phyloP scores from a whole-genome alignment of 2,888 invertebrate species.

The Mactromeris polynyma region DNA sequence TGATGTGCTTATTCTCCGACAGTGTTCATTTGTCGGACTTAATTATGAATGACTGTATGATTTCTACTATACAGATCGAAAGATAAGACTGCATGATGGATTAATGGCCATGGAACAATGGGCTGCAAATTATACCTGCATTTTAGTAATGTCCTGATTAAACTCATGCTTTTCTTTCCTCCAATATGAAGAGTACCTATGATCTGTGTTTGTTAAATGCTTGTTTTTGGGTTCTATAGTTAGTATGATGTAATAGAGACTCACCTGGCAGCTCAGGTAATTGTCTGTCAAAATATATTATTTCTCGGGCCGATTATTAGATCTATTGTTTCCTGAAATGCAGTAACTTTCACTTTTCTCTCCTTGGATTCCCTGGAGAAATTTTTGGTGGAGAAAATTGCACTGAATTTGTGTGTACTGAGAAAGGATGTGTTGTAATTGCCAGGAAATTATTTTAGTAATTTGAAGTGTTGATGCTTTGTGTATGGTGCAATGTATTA shows the following conservation, averaged over 20 bases:
- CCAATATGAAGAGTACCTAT: neutral
- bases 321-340: slow-evolving; percentile 10
- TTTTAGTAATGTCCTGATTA: no score
- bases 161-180: no score
- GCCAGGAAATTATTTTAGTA: neutral
- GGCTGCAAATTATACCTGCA: no score
- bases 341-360: neutral
- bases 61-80: no score
- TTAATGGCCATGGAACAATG: neutral
- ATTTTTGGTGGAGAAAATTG: neutral
- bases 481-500: neutral
- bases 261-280: slow-evolving; percentile 44
- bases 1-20: no score
- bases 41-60: no score
- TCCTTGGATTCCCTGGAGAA: neutral
- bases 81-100: neutral
- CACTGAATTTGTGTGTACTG: neutral
- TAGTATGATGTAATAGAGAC: slow-evolving; percentile 25
- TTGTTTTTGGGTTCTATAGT: slow-evolving; percentile 19
- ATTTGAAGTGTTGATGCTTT: neutral
- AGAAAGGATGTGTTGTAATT: neutral
- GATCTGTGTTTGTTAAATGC: slow-evolving; percentile 16
- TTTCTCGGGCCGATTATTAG: slow-evolving; percentile 12
- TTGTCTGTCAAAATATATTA: slow-evolving; percentile 44
- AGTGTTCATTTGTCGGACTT: no score